Evolutionary conservation across 2,888 invertebrate genomes (phyloP).

Genomic region (Elgonia sp.): DNA sequence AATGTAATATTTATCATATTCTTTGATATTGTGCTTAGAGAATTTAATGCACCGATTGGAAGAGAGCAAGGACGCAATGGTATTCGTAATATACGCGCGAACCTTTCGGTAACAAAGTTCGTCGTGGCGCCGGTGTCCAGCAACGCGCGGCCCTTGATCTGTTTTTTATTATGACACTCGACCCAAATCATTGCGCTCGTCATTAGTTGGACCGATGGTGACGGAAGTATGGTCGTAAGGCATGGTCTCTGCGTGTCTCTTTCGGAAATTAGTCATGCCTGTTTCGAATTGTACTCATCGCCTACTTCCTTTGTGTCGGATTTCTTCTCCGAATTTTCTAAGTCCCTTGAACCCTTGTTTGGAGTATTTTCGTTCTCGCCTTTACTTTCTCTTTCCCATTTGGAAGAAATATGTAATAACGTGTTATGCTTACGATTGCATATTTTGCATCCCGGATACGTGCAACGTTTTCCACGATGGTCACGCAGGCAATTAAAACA

Average conservation of each 20-base stretch:
- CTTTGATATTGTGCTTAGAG: conserved; percentile 1
- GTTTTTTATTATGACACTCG: neutral
- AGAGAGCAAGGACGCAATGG: conserved; percentile 8
- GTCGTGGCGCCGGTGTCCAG: conserved; percentile 1
- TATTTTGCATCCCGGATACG: conserved; percentile 1
- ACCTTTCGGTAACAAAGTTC: neutral
- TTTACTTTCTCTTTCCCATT: too few species aligned
- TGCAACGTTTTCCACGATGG: conserved; percentile 31
- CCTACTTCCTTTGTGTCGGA: too few species aligned
- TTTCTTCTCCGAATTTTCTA: too few species aligned
- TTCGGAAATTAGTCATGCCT: conserved; percentile 24
- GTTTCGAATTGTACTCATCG: too few species aligned
- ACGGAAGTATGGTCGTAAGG: neutral
- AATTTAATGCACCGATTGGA: conserved; percentile 13
- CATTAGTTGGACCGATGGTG: neutral
- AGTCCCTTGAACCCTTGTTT: too few species aligned
- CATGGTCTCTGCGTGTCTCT: too few species aligned
- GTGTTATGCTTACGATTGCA: conserved; percentile 17
- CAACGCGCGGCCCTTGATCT: neutral
- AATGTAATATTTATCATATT: neutral
- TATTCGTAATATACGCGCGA: conserved; percentile 1
- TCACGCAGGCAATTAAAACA: conserved; percentile 49
- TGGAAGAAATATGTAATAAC: conserved; percentile 22
- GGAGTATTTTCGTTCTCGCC: too few species aligned
- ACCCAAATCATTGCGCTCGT: neutral